Conservation (phyloP, 2,113 vertebrate genomes). For the Cinclus cinclus region DNA sequence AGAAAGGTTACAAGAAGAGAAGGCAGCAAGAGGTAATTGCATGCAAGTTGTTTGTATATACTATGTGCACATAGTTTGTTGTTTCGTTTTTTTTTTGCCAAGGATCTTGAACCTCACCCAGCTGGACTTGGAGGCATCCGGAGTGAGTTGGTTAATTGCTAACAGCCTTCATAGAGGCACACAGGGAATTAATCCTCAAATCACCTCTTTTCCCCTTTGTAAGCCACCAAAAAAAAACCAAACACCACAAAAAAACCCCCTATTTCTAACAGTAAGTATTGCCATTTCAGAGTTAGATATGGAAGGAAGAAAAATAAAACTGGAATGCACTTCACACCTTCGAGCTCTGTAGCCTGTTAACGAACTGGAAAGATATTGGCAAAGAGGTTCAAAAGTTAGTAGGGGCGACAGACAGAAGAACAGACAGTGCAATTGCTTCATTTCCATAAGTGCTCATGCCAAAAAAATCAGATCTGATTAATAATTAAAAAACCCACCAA, state of each 20-base stretch:
- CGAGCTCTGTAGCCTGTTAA: constrained; percentile 17
- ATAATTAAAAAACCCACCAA: constrained; percentile 5
- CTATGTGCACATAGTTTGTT: neutral
- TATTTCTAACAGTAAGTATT: neutral
- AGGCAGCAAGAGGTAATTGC: neutral
- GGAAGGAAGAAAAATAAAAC: neutral
- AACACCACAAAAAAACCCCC: too few species aligned
- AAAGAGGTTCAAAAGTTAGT: constrained; percentile 45
- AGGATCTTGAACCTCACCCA: constrained; percentile 28
- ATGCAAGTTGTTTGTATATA: neutral
- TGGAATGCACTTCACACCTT: constrained; percentile 34
- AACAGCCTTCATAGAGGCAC: neutral
- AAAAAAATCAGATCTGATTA: constrained; percentile 21
- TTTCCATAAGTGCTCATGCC: neutral
- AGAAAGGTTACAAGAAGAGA: neutral
- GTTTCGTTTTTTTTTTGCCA: neutral
- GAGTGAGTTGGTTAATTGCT: neutral
- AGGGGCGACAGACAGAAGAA: constrained; percentile 46
- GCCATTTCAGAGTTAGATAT: neutral
- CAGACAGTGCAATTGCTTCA: constrained; percentile 30
- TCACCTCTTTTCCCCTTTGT: constrained; percentile 18
- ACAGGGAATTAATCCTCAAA: neutral
- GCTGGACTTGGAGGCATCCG: neutral
- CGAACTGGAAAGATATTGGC: constrained; percentile 28
- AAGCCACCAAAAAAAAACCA: neutral